phyloP scores from a whole-genome alignment of 1,140 invertebrate species.

The Drosophila repleta region DNA sequence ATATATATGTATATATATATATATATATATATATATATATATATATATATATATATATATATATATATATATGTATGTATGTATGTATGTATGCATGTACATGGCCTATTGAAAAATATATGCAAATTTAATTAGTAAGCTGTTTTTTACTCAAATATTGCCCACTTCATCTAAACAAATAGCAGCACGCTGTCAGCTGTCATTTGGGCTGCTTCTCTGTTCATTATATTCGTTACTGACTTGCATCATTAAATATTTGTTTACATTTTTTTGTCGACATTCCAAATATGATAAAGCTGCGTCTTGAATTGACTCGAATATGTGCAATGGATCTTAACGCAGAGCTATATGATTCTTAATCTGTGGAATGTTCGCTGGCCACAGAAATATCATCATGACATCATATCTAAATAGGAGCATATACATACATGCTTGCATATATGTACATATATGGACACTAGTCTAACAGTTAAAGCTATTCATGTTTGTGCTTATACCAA shows the following conservation, averaged over 20 bases:
- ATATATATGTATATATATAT: neutral
- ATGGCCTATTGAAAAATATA: conserved; percentile 32
- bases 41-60: neutral
- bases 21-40: no score
- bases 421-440: neutral
- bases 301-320: neutral
- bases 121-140: conserved; percentile 61
- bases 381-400: conserved; percentile 26
- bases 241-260: conserved; percentile 43
- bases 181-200: conserved; percentile 9
- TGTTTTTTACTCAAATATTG: conserved; percentile 6
- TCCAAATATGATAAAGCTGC: neutral
- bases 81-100: neutral
- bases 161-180: conserved; percentile 35
- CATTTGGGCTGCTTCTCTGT: conserved; percentile 8
- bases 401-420: conserved; percentile 23
- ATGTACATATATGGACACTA: conserved; percentile 15
- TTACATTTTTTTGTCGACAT: conserved; percentile 39
- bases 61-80: neutral
- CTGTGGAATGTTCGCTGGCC: conserved; percentile 25
- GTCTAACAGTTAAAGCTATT: conserved; percentile 63
- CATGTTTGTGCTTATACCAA: conserved; percentile 35
- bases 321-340: conserved; percentile 15
- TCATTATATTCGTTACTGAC: conserved; percentile 29
- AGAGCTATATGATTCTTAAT: conserved; percentile 10